Evolutionary conservation across 2,797 vertebrate genomes (phyloP), one percentile per base, ranked within the genome.

Genomic region (Serranus cabrilla): DNA sequence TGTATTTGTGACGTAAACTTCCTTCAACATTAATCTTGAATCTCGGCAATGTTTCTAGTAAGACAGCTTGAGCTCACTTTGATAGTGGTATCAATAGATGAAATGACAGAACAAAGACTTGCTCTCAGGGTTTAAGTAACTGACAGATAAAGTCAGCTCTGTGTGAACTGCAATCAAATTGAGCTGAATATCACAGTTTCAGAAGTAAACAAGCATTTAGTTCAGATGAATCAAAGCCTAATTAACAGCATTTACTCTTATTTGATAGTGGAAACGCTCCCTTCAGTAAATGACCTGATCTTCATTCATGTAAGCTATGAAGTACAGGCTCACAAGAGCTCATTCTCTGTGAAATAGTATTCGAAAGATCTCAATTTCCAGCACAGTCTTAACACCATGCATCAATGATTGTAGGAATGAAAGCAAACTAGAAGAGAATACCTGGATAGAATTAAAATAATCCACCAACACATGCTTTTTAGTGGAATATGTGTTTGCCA

Each of bases 111-210:
- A 71, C 51, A 59, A 76, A 70, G 47, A 56, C 31, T 45, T 27
- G 52, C 60, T 74, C 37, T 57, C 17, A 21, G 37, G 55, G 56
- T 71, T 78, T 61, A 74, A 70, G 66, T 12, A 49, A 68, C 42
- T 70, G 72, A 68, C 34, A 37, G 62, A 77, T 73, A 11, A 78
- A 73, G 49, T 42, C 55, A 42, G 62, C 34, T 54, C 43, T 45
- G 70, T 27, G 54, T 63, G 68, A 76, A 56, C 2, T 40, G 11
- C 56, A 62, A 74, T 80, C n/a, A 81, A 65, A 76, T 49, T 40
- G 39, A 68, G 54, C 49, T 58, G 58, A 83, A 81, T 37, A 76
- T 59, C 71, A 59, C 40, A 25, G 9, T 50, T 71, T 64, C 21
- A 16, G 17, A 60, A 66, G 46, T 49, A 66, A 72, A 79, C 27